These are phyloP conservation scores for Synergus itoensis DNA, from an alignment of 2,888 invertebrate species.

Conservation along the genomic window DNA sequence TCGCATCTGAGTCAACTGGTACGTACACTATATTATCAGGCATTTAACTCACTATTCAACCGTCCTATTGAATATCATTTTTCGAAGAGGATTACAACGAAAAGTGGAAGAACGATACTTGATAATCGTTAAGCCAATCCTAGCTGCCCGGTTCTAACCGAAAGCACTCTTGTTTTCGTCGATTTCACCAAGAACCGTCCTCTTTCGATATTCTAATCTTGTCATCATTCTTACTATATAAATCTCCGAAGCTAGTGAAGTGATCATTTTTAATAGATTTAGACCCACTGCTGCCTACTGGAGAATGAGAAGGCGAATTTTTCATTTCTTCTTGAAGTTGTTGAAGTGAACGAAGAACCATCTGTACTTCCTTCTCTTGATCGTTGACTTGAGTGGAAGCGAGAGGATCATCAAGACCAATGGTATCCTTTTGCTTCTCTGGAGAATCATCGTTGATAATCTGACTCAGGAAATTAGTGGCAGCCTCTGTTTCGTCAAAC, in stretches of 20 bases:
- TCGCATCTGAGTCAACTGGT: constrained; percentile 30
- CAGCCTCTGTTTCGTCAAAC: constrained; percentile 77
- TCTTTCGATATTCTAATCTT: constrained; percentile 69
- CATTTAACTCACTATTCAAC: constrained; percentile 26
- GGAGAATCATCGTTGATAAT: constrained; percentile 73
- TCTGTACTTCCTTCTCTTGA: constrained; percentile 74
- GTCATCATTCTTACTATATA: constrained; percentile 72
- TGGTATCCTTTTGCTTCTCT: constrained; percentile 66
- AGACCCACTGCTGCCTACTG: constrained; percentile 62
- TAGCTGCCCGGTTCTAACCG: not conserved
- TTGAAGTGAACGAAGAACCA: constrained; percentile 75
- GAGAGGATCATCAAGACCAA: constrained; percentile 49
- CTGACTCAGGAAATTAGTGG: constrained; percentile 77
- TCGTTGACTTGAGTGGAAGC: constrained; percentile 59
- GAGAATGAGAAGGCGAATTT: constrained; percentile 70
- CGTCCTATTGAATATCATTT: constrained; percentile 13
- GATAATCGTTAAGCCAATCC: not conserved
- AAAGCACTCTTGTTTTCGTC: not conserved
- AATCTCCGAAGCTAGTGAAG: constrained; percentile 59
- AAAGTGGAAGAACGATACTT: constrained; percentile 18
- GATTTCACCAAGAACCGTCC: constrained; percentile 68
- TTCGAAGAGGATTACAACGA: not conserved
- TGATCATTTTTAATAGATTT: constrained; percentile 67
- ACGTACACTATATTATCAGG: not conserved
- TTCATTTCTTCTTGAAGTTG: constrained; percentile 74